Evolutionary conservation across 2,888 invertebrate species (phyloP).

Genomic region (Fragum fragum): DNA sequence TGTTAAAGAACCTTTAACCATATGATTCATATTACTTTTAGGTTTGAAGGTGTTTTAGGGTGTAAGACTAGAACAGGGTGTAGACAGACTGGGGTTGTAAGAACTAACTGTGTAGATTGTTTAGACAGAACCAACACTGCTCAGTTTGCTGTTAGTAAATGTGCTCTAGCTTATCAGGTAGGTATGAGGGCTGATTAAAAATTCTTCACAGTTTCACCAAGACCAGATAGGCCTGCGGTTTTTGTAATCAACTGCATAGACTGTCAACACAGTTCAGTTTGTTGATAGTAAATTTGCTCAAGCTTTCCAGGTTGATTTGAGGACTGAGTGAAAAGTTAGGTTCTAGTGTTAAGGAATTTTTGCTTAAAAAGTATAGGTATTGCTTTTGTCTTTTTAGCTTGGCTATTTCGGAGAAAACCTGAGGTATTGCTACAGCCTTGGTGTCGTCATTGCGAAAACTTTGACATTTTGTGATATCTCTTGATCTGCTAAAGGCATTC

Average conservation of each 20-base stretch:
- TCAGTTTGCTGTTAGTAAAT: constrained; percentile 98
- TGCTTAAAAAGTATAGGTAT: no score
- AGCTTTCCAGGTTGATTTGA: constrained; percentile 90
- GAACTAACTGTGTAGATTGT: constrained; percentile 99
- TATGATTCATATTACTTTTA: no score
- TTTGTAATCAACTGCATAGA: constrained; percentile 98
- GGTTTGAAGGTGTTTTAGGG: constrained; percentile 39
- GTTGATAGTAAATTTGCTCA: constrained; percentile 97
- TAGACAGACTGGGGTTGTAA: constrained; percentile 87
- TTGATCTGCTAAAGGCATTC: no score
- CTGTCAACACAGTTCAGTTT: constrained; percentile 99
- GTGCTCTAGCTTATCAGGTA: constrained; percentile 93
- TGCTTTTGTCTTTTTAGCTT: no score
- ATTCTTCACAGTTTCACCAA: no score
- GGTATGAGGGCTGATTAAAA: neutral
- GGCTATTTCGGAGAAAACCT: no score
- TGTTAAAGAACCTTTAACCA: no score
- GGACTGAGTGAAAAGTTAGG: no score
- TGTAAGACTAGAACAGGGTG: constrained; percentile 71
- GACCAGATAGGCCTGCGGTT: constrained; percentile 86
- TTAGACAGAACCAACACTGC: constrained; percentile 99
- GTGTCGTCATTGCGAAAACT: no score
- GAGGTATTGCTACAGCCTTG: no score
- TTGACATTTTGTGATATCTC: no score
- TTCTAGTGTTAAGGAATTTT: no score